Conservation (phyloP, 2,797 vertebrate species). For the Scyliorhinus canicula region DNA sequence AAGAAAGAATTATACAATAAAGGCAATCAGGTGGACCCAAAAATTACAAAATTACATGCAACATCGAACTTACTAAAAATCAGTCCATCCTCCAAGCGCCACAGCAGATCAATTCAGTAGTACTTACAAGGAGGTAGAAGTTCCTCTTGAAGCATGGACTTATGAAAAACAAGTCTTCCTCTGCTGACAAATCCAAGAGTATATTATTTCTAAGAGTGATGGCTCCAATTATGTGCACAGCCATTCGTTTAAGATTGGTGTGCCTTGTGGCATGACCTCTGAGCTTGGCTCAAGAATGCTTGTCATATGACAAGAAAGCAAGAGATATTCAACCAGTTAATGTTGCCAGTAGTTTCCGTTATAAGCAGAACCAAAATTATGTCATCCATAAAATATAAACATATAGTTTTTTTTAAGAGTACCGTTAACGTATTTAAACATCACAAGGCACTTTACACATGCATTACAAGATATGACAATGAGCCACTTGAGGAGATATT, state of each 20-base stretch:
- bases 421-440: too few species aligned
- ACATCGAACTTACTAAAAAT: background rate
- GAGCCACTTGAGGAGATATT: background rate
- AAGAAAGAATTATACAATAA: background rate
- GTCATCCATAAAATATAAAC: background rate
- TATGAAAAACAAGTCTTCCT: background rate
- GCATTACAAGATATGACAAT: background rate
- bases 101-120: background rate
- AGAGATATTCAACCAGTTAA: background rate
- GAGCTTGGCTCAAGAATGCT: background rate
- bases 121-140: background rate
- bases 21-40: background rate
- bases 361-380: background rate
- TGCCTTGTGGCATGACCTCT: background rate
- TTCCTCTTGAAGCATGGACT: background rate
- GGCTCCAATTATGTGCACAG: background rate
- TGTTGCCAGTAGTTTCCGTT: background rate
- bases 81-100: background rate
- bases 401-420: too few species aligned
- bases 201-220: background rate
- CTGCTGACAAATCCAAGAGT: background rate
- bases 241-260: background rate
- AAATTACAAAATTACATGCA: background rate
- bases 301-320: background rate
- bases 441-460: background rate